phyloP scores from a whole-genome alignment of 1,140 invertebrate genomes.

The Drosophila parabipectinata region DNA sequence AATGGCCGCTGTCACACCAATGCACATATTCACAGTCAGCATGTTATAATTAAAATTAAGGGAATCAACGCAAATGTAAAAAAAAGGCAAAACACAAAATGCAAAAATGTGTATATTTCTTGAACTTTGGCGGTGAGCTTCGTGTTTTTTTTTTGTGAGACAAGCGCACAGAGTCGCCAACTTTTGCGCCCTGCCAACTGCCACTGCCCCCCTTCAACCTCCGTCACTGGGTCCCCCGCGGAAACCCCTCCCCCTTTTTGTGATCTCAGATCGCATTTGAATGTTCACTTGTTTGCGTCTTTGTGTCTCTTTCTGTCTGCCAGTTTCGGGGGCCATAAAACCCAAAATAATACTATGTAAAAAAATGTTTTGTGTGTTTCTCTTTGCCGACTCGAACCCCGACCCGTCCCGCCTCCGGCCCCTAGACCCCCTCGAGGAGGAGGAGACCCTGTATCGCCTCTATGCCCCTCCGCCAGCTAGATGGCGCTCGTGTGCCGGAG shows the following conservation, averaged over 20 bases:
- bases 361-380: slow-evolving; percentile 74
- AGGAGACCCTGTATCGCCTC: not conserved
- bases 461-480: slow-evolving; percentile 3
- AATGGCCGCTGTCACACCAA: slow-evolving; percentile 40
- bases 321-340: slow-evolving; percentile 61
- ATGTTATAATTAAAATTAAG: slow-evolving; percentile 71
- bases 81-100: slow-evolving; percentile 35
- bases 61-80: slow-evolving; percentile 46
- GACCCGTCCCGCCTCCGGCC: too few relatives aligned
- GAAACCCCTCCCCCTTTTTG: not conserved
- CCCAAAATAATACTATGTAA: slow-evolving; percentile 81
- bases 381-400: slow-evolving; percentile 7
- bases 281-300: slow-evolving; percentile 67
- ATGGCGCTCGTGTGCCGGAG: slow-evolving; percentile 13
- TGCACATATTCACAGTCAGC: slow-evolving; percentile 20
- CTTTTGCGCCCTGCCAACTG: slow-evolving; percentile 4
- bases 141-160: slow-evolving; percentile 23
- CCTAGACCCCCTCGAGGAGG: not conserved
- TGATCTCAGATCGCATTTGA: slow-evolving; percentile 62
- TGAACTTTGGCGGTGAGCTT: slow-evolving; percentile 72
- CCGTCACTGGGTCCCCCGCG: too few relatives aligned
- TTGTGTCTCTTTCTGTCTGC: slow-evolving; percentile 43
- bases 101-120: slow-evolving; percentile 29
- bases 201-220: not conserved
- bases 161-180: slow-evolving; percentile 19